A percentile compares a stretch with the other conserved stretches of the same genome.
Evolutionary conservation across 2,888 invertebrate species (phyloP).

Genomic region (Nudaria mundana): DNA sequence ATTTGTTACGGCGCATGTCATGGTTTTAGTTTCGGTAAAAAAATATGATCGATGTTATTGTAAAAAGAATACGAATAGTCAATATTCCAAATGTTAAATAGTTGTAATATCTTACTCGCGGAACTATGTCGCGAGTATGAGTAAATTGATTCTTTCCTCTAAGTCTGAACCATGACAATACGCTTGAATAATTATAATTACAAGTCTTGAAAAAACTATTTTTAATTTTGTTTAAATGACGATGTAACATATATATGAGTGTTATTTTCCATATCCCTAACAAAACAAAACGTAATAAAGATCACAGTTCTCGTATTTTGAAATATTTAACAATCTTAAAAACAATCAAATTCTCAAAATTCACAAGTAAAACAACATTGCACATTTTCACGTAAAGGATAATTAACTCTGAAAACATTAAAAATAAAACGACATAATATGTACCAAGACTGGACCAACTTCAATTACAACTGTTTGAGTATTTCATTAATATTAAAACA

Average conservation of each 20-base stretch:
- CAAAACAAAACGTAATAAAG: slow-evolving; percentile 8
- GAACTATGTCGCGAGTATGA: slow-evolving; percentile 7
- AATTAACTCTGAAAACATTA: background rate
- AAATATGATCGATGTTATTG: slow-evolving; percentile 19
- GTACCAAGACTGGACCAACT: background rate
- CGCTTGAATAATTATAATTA: background rate
- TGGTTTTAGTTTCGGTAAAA: slow-evolving; percentile 25
- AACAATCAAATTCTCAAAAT: slow-evolving; percentile 8
- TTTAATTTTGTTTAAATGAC: no score
- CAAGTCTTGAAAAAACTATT: no score
- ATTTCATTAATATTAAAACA: slow-evolving; percentile 7
- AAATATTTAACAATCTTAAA: slow-evolving; percentile 17
- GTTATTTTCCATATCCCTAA: slow-evolving; percentile 4
- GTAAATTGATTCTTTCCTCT: slow-evolving; percentile 19
- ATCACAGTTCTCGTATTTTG: slow-evolving; percentile 14
- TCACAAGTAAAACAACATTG: slow-evolving; percentile 11
- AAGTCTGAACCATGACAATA: slow-evolving; percentile 8
- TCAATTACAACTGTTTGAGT: slow-evolving; percentile 7
- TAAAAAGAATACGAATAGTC: slow-evolving; percentile 13
- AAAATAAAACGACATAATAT: slow-evolving; percentile 1
- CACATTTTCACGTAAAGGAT: slow-evolving; percentile 13
- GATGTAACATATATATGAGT: no score
- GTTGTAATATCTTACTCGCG: slow-evolving; percentile 15
- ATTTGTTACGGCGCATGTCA: slow-evolving; percentile 26
- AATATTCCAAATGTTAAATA: slow-evolving; percentile 10